phyloP scores from a whole-genome alignment of 2,797 vertebrate species.

The Stomatorhinus walkeri region DNA sequence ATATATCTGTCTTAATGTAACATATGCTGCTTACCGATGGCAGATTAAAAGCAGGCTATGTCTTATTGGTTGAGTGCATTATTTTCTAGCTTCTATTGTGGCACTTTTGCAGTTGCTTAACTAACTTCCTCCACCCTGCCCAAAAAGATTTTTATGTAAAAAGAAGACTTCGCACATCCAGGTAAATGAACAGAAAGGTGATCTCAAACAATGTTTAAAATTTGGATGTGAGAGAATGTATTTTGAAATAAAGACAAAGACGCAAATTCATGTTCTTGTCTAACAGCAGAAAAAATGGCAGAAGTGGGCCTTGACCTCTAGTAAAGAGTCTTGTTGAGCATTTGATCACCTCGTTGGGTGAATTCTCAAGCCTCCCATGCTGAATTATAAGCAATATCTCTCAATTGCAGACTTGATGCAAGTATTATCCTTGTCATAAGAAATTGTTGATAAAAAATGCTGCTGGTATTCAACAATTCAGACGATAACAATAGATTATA shows the following conservation, averaged over 20 bases:
- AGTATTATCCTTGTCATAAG: not conserved
- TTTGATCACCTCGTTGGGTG: not conserved
- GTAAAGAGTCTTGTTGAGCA: not conserved
- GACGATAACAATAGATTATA: not conserved
- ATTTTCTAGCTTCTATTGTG: not conserved
- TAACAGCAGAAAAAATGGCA: not conserved
- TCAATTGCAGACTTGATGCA: not conserved
- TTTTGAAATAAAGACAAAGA: not conserved
- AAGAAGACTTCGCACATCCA: not conserved
- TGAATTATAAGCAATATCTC: not conserved
- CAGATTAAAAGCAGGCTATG: not conserved
- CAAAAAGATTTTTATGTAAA: not conserved
- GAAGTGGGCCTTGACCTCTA: not conserved
- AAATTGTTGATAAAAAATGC: not conserved
- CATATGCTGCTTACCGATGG: not conserved
- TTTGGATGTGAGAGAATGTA: not conserved
- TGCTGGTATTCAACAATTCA: not conserved
- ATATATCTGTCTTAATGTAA: not conserved
- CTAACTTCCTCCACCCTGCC: not conserved
- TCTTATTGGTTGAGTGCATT: not conserved
- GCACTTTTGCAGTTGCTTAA: not conserved
- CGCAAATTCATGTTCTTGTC: not conserved
- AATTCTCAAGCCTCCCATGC: not conserved
- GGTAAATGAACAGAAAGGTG: not conserved
- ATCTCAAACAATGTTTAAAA: not conserved